phyloP scores from a whole-genome alignment of 2,888 invertebrate species.

The Pyrrhosoma nymphula region DNA sequence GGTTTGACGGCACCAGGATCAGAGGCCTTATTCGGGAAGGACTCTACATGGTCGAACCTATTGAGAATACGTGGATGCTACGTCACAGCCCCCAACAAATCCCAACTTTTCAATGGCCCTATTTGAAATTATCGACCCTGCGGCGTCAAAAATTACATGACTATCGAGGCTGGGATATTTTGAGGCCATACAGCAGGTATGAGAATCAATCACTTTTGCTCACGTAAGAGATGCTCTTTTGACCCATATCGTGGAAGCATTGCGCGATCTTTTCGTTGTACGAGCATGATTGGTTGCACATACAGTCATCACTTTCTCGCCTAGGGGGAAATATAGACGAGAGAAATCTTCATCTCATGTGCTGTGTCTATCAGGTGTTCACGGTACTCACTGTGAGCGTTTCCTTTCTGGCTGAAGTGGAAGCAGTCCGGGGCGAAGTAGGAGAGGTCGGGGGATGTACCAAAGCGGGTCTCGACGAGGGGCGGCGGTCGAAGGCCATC shows the following conservation, averaged over 20 bases:
- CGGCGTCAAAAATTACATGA: no score
- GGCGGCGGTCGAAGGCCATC: conserved; percentile 69
- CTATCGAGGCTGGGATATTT: no score
- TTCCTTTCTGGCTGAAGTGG: conserved; percentile 82
- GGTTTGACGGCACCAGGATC: no score
- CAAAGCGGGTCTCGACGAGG: conserved; percentile 68
- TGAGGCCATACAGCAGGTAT: no score
- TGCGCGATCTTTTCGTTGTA: neutral
- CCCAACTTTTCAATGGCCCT: no score
- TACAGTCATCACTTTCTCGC: neutral
- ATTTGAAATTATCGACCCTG: no score
- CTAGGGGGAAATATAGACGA: no score
- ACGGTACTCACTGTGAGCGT: conserved; percentile 79
- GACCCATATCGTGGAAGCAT: neutral
- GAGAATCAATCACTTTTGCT: no score
- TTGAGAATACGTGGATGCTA: no score
- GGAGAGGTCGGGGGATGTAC: conserved; percentile 70
- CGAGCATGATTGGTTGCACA: neutral
- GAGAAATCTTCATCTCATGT: neutral
- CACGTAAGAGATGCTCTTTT: neutral
- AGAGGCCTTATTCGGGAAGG: no score
- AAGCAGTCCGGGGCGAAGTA: conserved; percentile 80
- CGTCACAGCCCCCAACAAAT: no score
- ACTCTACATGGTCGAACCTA: no score
- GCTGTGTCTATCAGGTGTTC: neutral